phyloP scores from a whole-genome alignment of 2,113 vertebrate species.

The Apteryx mantelli region DNA sequence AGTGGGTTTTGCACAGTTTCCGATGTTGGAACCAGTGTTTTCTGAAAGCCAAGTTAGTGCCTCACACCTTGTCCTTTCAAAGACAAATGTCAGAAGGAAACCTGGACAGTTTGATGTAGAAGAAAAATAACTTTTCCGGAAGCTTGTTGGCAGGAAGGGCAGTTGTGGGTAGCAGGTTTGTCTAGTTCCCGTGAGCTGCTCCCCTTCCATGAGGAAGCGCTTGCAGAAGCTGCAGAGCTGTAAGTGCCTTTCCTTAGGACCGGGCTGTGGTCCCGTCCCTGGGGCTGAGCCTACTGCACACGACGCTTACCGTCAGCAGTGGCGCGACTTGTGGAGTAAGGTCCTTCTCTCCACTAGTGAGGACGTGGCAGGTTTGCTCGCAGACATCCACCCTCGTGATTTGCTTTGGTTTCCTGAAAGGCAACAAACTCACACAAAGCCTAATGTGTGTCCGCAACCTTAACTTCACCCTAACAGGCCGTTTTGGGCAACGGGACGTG shows the following conservation, averaged over 20 bases:
- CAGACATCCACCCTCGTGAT: neutral
- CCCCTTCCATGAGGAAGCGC: neutral
- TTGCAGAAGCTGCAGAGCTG: neutral
- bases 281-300: neutral
- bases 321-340: neutral
- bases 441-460: neutral
- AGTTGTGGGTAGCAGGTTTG: neutral
- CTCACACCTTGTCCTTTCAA: neutral
- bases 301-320: neutral
- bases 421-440: neutral
- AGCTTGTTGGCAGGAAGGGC: neutral
- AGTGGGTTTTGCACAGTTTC: neutral
- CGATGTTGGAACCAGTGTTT: neutral
- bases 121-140: neutral
- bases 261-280: too few species aligned
- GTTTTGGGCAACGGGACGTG: neutral
- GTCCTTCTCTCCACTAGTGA: neutral
- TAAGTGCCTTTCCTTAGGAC: neutral
- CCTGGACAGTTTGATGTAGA: neutral
- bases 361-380: neutral
- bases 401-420: neutral
- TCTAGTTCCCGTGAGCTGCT: neutral
- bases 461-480: neutral
- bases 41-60: neutral
- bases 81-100: neutral